These are phyloP conservation scores for Netelia fuscicornis DNA, from an alignment of 2,888 invertebrate genomes.

Conservation along the genomic window DNA sequence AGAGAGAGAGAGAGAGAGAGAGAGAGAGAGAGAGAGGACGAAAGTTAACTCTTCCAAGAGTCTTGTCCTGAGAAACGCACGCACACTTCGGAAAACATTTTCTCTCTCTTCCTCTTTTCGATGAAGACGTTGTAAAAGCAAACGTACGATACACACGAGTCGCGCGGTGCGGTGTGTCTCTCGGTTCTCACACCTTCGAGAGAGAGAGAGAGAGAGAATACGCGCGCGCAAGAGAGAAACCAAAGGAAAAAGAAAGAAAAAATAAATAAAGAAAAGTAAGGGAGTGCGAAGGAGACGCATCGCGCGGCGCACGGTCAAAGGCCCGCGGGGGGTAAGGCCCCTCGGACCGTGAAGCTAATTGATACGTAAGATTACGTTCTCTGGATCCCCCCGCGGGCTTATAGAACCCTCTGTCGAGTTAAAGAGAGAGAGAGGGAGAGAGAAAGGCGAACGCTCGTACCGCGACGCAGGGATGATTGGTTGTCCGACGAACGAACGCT, in stretches of 20 bases:
- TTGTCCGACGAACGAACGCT: conserved; percentile 77
- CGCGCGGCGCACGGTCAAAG: conserved; percentile 84
- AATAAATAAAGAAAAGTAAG: conserved; percentile 33
- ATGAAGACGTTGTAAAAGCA: conserved; percentile 83
- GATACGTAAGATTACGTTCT: conserved; percentile 85
- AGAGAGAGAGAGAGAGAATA: conserved; percentile 47
- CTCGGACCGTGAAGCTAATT: conserved; percentile 84
- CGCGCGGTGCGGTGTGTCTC: conserved; percentile 73
- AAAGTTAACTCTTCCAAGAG: conserved; percentile 39
- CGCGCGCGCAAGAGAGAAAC: background rate
- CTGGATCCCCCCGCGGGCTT: conserved; percentile 72
- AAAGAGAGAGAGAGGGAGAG: conserved; percentile 25
- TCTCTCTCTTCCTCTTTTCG: conserved; percentile 62
- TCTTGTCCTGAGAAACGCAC: conserved; percentile 39
- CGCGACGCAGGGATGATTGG: conserved; percentile 79
- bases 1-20: background rate
- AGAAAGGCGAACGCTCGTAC: conserved; percentile 37
- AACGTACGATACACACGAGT: conserved; percentile 68
- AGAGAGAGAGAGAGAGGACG: conserved; percentile 37
- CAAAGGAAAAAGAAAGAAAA: background rate
- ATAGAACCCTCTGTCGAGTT: conserved; percentile 50
- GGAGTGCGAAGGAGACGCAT: conserved; percentile 62
- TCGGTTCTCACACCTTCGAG: conserved; percentile 83
- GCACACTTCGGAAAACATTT: conserved; percentile 38
- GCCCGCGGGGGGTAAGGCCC: conserved; percentile 84